Percentiles rank a stretch among this genome's conserved stretches.
Conservation (phyloP, 92 coral and sea anemone genomes). For the Desmophyllum pertusum region DNA sequence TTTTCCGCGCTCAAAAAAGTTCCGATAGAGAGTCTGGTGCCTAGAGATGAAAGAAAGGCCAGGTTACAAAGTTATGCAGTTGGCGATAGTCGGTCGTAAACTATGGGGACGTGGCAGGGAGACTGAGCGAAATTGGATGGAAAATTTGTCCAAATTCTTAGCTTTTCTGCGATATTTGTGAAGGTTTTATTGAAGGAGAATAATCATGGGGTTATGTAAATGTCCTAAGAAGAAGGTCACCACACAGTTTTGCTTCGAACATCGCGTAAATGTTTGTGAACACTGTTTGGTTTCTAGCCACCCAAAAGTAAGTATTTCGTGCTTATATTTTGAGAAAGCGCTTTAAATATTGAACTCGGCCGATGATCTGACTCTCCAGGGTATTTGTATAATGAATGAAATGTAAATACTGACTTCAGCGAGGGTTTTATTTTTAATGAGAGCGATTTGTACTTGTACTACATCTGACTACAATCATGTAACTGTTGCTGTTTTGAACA, state of each 20-base stretch:
- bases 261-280: slow-evolving; percentile 99
- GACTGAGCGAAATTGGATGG: background rate
- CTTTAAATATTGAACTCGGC: background rate
- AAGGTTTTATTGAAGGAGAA: background rate
- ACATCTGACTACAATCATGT: background rate
- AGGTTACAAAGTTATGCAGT: background rate
- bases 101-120: slow-evolving; percentile 92
- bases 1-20: too few species aligned
- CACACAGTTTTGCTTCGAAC: slow-evolving; percentile 99
- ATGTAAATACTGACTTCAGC: background rate
- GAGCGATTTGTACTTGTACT: background rate
- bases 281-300: slow-evolving; percentile 91
- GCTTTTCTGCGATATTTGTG: background rate
- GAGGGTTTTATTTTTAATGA: background rate
- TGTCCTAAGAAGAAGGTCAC: slow-evolving; percentile 99
- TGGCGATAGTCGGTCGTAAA: background rate
- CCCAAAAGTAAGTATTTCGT: slow-evolving; percentile 69
- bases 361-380: background rate
- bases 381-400: background rate
- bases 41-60: background rate
- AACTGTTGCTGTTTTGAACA: background rate
- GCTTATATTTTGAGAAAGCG: background rate
- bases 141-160: background rate
- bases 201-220: slow-evolving; percentile 94
- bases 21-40: background rate